Percentiles rank a stretch among this genome's conserved stretches.
phyloP scores from a whole-genome alignment of 2,888 invertebrate species.

The Pollenia labialis region DNA sequence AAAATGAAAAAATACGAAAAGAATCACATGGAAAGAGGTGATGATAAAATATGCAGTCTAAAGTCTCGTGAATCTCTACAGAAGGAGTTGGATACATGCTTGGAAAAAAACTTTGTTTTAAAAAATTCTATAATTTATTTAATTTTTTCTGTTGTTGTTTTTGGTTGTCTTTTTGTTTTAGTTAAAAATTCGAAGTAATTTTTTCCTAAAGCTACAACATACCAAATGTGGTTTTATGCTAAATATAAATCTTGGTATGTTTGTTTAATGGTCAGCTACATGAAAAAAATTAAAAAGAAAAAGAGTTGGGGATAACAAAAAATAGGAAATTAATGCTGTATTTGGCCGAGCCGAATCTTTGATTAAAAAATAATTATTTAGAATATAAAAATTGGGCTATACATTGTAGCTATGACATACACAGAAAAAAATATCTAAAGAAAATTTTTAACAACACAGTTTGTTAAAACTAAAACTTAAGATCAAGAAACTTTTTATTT shows the following conservation, averaged over 20 bases:
- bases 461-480: too few species aligned
- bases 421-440: too few species aligned
- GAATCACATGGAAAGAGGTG: neutral
- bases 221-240: slow-evolving; percentile 73
- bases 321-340: neutral
- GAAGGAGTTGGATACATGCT: neutral
- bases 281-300: slow-evolving; percentile 10
- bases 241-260: slow-evolving; percentile 74
- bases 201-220: slow-evolving; percentile 70
- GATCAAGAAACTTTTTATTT: too few species aligned
- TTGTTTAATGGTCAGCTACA: slow-evolving; percentile 60
- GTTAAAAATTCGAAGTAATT: slow-evolving; percentile 72
- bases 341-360: too few species aligned
- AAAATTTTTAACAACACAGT: too few species aligned
- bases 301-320: neutral
- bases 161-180: slow-evolving; percentile 28
- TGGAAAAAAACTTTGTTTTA: neutral
- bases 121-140: slow-evolving; percentile 56
- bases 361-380: too few species aligned
- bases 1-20: neutral
- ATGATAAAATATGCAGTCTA: neutral
- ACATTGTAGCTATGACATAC: too few species aligned
- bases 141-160: slow-evolving; percentile 12
- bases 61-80: neutral
- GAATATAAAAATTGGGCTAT: too few species aligned